Evolutionary conservation across 2,113 vertebrate genomes (phyloP), one percentile per base, ranked within the genome.

Genomic region (Brachirus orientalis): DNA sequence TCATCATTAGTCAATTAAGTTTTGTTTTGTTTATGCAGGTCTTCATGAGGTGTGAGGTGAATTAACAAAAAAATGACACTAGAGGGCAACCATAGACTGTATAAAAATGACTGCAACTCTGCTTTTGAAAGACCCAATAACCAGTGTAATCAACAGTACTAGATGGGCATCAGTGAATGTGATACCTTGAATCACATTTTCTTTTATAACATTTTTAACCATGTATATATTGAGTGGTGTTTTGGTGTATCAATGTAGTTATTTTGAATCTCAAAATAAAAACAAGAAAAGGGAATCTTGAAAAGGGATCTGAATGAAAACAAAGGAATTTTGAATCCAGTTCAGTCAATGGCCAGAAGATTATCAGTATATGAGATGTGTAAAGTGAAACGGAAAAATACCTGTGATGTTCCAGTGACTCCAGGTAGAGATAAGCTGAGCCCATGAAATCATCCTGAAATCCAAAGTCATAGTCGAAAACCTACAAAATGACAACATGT

Each of bases 371-470:
- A 28, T 2, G 2, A 28, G 10, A 9, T 36, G 18, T 14, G 35
- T 12, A 38, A 44, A 10, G 14, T 62, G 28, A 20, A 57, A 64
- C 4, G 28, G 10, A 52, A 7, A 51, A 11, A 76, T 8, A 99
- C 97, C 95, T 98, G 48, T 96, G 95, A 76, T 96, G 91, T 73
- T 97, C 96, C 90, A 99, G n/a, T 4, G 95, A 95, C 44, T 92
- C 93, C 72, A 99, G 93, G 79, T 98, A 88, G 67, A 99, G 92
- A 85, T 96, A 96, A 0, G 95, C 95, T 0, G 96, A 98, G 10
- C 97, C 97, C 94, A 99, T 99, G 51, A 99, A 99, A 82, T 99
- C 97, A 94, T 99, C 98, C 64, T 98, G 98, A 70, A 99, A 91
- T 57, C 97, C 97, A 88, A 99, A 99, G 86, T 99, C 98, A 93